phyloP scores from a whole-genome alignment of 2,797 vertebrate species.

The Anabas testudineus region DNA sequence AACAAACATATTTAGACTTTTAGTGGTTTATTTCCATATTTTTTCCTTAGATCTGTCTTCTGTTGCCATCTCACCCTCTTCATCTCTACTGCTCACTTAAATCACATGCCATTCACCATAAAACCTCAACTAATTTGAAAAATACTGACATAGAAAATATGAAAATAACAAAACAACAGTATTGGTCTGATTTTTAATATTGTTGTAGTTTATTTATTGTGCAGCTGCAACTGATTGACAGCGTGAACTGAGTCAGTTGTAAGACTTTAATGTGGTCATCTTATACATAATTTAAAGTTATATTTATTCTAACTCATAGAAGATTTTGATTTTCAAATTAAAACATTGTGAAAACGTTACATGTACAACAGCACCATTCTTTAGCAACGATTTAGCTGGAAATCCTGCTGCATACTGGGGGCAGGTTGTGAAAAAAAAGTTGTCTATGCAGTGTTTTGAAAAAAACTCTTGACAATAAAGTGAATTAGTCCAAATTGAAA shows the following conservation, averaged over 20 bases:
- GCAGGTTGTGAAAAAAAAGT: too few species aligned
- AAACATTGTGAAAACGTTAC: too few species aligned
- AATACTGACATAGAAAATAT: background rate
- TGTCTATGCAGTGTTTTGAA: too few species aligned
- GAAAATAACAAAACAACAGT: background rate
- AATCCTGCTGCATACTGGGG: too few species aligned
- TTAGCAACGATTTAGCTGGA: too few species aligned
- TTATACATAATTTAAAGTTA: too few species aligned
- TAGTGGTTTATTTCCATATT: slow-evolving; percentile 2
- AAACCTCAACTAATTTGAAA: background rate
- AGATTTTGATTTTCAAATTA: too few species aligned
- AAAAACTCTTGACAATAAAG: too few species aligned
- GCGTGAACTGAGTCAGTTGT: slow-evolving; percentile 3
- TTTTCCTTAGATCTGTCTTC: slow-evolving; percentile 11
- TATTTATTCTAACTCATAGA: too few species aligned
- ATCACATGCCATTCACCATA: background rate
- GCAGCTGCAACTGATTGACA: background rate
- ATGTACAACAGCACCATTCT: too few species aligned
- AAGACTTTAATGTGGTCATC: too few species aligned
- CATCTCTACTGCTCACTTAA: background rate
- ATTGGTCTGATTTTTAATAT: background rate
- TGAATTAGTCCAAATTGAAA: too few species aligned
- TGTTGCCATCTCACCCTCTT: background rate
- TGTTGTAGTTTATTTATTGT: background rate
- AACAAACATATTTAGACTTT: slow-evolving; percentile 1